Evolutionary conservation across 2,113 vertebrate species (phyloP), one percentile per base, ranked within the genome.

Genomic region (Lepidothrix coronata): DNA sequence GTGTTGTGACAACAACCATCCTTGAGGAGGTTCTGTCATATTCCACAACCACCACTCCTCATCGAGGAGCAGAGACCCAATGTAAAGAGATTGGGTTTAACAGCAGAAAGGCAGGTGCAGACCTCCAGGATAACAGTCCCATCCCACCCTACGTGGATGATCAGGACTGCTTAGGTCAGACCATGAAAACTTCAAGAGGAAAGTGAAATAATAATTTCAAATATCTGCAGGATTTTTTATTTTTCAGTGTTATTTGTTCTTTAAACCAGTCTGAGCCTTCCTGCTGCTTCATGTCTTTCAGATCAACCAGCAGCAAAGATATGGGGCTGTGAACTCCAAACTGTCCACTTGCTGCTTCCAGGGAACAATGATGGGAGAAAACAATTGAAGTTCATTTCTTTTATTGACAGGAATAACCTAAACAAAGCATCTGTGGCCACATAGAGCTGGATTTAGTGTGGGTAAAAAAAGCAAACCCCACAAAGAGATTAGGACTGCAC

Each of bases 1-100:
- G 4, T 8, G 27, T 4, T 0, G 1, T 30, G 35, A 9, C 31
- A 57, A 66, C 39, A 27, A 7, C 28, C 49, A 15, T 8, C 33
- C 35, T n/a, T 22, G 30, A 58, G 51, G 39, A 54, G 8, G 23
- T 48, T 54, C 52, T 72, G 41, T 11, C 25, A 17, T 10, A 1
- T 30, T 78, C 39, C 54, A n/a, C 18, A 6, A 28, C 54, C 74
- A 41, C 52, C 16, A 1, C 25, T 82, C 28, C 41, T 35, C 18
- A 6, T 14, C 5, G 1, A 24, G 37, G 35, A 79, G 21, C 10
- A 72, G 35, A 48, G 11, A 17, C 24, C 9, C 7, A 20, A 3
- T 33, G 33, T n/a, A 33, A 57, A 57, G 23, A 25, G 12, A 3
- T 3, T 6, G 14, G 35, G 48, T 11, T 14, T 46, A 66, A 22